Evolutionary conservation across 2,113 vertebrate species (phyloP).

Genomic region (Triplophysa tibetana): DNA sequence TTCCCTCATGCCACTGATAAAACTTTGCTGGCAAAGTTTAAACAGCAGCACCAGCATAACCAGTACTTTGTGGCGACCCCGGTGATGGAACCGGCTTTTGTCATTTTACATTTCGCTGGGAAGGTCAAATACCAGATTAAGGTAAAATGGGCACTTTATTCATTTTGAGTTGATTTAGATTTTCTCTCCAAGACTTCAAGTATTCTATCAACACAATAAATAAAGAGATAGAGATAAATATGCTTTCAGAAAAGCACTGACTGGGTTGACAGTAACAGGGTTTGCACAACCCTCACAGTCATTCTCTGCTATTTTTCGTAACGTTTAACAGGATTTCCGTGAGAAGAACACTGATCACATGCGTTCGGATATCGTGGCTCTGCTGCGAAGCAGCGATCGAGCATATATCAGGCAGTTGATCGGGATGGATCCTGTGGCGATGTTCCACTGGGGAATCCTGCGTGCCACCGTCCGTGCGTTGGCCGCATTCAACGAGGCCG

Average conservation of each 20-base stretch:
- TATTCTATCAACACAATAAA: no score
- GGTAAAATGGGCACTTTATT: conserved; percentile 65
- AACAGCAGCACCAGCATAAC: conserved; percentile 95
- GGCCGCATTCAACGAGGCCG: conserved; percentile 87
- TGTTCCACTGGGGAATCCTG: conserved; percentile 95
- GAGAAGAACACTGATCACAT: conserved; percentile 99
- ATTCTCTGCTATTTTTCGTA: no score
- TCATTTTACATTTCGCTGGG: conserved; percentile 95
- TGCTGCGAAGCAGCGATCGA: conserved; percentile 91
- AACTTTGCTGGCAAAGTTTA: conserved; percentile 95
- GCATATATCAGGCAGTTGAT: conserved; percentile 91
- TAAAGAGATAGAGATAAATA: no score
- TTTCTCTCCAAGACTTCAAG: no score
- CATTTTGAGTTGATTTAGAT: no score
- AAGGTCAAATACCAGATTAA: conserved; percentile 97
- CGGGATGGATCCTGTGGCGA: conserved; percentile 94
- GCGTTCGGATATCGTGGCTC: conserved; percentile 92
- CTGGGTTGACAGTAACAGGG: no score
- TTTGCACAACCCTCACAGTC: neutral
- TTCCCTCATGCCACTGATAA: conserved; percentile 94
- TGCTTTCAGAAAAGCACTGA: no score
- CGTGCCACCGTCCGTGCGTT: conserved; percentile 84
- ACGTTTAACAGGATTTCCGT: conserved; percentile 84
- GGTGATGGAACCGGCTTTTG: conserved; percentile 94
- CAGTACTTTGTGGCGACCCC: conserved; percentile 92